Conservation (phyloP, 2,113 vertebrate species). For the Oncorhynchus gorbuscha region DNA sequence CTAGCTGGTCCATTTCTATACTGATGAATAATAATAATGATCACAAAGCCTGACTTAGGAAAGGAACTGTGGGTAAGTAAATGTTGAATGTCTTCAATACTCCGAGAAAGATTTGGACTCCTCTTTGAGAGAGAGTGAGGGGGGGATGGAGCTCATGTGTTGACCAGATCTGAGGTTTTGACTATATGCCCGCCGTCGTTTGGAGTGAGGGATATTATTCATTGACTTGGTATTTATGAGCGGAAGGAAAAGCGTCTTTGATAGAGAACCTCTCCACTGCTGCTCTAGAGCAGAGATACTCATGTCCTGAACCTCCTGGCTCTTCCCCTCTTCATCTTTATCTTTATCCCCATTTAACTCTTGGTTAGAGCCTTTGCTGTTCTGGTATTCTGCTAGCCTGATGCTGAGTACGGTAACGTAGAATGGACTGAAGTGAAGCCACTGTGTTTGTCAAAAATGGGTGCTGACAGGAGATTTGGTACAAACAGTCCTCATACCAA, state of each 20-base stretch:
- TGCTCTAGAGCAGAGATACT: constrained; percentile 56
- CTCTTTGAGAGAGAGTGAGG: background rate
- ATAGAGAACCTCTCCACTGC: constrained; percentile 49
- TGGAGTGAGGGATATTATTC: constrained; percentile 44
- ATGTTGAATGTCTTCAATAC: background rate
- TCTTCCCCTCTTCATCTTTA: constrained; percentile 48
- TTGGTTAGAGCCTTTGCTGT: constrained; percentile 44
- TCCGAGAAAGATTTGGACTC: constrained; percentile 4
- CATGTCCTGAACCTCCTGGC: constrained; percentile 55
- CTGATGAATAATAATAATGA: no score
- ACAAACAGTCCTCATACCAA: no score
- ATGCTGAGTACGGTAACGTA: no score
- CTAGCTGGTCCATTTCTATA: no score
- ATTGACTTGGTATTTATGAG: constrained; percentile 58
- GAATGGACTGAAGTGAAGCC: background rate
- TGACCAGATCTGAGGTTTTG: constrained; percentile 60
- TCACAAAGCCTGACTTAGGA: background rate
- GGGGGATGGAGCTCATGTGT: constrained; percentile 53
- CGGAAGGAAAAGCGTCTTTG: constrained; percentile 62
- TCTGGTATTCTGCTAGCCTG: no score
- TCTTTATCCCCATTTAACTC: constrained; percentile 52
- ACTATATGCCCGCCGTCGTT: constrained; percentile 10
- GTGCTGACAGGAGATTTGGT: no score
- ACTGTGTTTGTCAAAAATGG: constrained; percentile 29
- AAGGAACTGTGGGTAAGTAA: background rate